Percentiles rank a stretch among this genome's conserved stretches.
These are phyloP conservation scores for Hoplias malabaricus DNA, from an alignment of 2,113 vertebrate species.

Conservation along the genomic window DNA sequence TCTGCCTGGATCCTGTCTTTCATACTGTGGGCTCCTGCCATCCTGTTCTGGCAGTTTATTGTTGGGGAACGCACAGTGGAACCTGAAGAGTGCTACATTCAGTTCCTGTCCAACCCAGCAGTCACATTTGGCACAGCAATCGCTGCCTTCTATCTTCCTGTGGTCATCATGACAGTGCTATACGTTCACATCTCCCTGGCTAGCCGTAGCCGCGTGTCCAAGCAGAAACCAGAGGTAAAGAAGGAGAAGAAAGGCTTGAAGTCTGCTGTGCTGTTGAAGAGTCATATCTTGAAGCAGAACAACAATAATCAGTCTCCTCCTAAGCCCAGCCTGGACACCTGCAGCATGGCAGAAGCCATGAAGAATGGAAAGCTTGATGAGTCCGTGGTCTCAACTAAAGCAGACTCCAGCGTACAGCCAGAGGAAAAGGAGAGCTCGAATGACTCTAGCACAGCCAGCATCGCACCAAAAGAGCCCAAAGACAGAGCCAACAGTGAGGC, in stretches of 20 bases:
- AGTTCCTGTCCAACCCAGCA: constrained; percentile 94
- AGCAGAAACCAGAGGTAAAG: constrained; percentile 86
- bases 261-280: constrained; percentile 82
- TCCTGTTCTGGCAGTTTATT: constrained; percentile 98
- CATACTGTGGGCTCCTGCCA: constrained; percentile 95
- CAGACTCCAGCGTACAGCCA: constrained; percentile 64
- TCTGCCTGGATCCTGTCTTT: constrained; percentile 98
- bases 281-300: constrained; percentile 83
- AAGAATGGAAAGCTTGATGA: constrained; percentile 87
- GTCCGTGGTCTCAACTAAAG: constrained; percentile 65
- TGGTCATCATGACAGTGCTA: constrained; percentile 97
- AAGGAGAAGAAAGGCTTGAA: constrained; percentile 88
- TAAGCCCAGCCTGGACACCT: constrained; percentile 71
- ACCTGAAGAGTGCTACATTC: constrained; percentile 88
- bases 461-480: constrained; percentile 83
- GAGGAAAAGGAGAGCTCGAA: constrained; percentile 96
- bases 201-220: constrained; percentile 91
- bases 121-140: constrained; percentile 97
- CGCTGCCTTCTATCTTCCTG: constrained; percentile 95
- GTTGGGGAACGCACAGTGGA: constrained; percentile 91
- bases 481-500: constrained; percentile 73
- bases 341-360: constrained; percentile 72
- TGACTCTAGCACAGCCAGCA: constrained; percentile 92
- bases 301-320: constrained; percentile 80
- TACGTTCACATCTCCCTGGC: constrained; percentile 97